Percentiles rank a stretch among this genome's conserved stretches.
These are phyloP conservation scores for Tanytarsus gracilentus DNA, from an alignment of 2,888 invertebrate genomes.

Conservation along the genomic window DNA sequence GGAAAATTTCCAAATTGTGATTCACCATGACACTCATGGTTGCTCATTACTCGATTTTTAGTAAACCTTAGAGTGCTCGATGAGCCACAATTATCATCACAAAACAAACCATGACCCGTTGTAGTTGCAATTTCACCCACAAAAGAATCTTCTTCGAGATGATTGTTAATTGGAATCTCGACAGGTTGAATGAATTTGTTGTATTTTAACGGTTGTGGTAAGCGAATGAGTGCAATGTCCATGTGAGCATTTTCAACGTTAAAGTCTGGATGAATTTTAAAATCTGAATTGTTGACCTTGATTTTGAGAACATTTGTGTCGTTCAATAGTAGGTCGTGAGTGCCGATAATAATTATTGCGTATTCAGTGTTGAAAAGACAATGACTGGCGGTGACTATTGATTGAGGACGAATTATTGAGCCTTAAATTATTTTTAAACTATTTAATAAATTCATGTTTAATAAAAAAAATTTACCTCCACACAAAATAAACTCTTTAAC, in stretches of 20 bases:
- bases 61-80: background rate
- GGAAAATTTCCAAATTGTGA: background rate
- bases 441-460: no score
- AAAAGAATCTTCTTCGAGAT: conserved; percentile 1
- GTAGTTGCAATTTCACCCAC: conserved; percentile 1
- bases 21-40: background rate
- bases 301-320: background rate
- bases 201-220: conserved; percentile 33
- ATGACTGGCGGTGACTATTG: conserved; percentile 19
- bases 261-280: conserved; percentile 14
- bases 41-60: background rate
- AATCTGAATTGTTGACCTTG: background rate
- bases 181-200: conserved; percentile 32
- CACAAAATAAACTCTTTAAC: background rate
- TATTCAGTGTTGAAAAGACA: background rate
- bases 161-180: conserved; percentile 30
- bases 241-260: conserved; percentile 33
- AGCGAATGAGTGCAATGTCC: conserved; percentile 38
- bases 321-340: background rate
- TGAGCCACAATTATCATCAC: background rate
- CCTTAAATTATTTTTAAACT: no score
- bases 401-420: background rate
- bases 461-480: no score
- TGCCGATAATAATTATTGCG: background rate
- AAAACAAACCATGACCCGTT: background rate